phyloP scores from a whole-genome alignment of 2,888 invertebrate species.

The Callinectes sapidus region DNA sequence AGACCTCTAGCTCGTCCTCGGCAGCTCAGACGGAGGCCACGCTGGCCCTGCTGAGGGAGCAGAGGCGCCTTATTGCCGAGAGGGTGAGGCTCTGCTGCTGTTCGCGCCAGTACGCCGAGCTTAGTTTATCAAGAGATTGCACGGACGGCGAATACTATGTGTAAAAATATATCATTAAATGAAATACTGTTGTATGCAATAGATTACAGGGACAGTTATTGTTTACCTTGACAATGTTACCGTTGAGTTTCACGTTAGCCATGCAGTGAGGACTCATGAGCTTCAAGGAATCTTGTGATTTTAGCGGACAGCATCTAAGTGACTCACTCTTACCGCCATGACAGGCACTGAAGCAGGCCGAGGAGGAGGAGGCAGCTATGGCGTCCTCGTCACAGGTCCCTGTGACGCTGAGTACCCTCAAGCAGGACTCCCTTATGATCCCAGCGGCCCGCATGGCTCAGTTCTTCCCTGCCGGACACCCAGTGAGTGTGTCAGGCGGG shows the following conservation, averaged over 20 bases:
- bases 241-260: neutral
- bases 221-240: neutral
- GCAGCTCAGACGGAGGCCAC: slow-evolving; percentile 55
- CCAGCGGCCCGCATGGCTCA: slow-evolving; percentile 91
- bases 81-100: slow-evolving; percentile 42
- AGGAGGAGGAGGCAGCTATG: slow-evolving; percentile 49
- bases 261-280: neutral
- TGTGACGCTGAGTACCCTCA: slow-evolving; percentile 66
- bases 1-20: slow-evolving; percentile 45
- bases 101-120: neutral
- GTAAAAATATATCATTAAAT: neutral
- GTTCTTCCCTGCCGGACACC: slow-evolving; percentile 83
- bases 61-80: slow-evolving; percentile 26
- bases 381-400: slow-evolving; percentile 45
- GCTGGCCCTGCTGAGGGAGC: slow-evolving; percentile 48
- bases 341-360: slow-evolving; percentile 39
- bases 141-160: neutral
- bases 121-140: neutral
- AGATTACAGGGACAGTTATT: neutral
- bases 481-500: slow-evolving; percentile 60
- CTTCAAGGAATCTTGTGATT: neutral
- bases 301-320: neutral
- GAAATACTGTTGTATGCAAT: neutral
- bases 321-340: neutral
- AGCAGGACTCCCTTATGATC: slow-evolving; percentile 92